Evolutionary conservation across 1,140 invertebrate species (phyloP), one percentile per base, ranked within the genome.

Genomic region (Drosophila pseudoobscura): DNA sequence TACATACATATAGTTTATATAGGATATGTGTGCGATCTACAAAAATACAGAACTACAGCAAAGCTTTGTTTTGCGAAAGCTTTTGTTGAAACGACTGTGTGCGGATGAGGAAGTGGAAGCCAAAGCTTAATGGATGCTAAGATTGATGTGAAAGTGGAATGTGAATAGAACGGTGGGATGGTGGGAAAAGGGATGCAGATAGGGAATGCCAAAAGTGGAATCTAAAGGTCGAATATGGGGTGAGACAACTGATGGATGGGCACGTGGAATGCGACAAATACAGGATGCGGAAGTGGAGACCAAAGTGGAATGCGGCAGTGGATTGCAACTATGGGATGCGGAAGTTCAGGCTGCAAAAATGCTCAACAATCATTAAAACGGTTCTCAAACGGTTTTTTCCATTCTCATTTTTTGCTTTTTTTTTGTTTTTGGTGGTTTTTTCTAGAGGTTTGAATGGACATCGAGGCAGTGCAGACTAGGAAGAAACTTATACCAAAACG

Each of bases 401-500:
- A 15, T 52, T 52, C 11, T 51, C 13, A 20, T 35, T 52, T 41
- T 43, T 45, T 7, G 3, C 47, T 46, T 44, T 7, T 22, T 1
- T 17, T 29, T 20, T 35, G 39, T 6, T 60, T 20, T 65, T 24
- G 0, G 17, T 17, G 17, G 24, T 47, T 31, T 29, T 51, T 44
- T 73, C 35, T 68, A 69, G 11, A 41, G 20, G 5, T 20, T 65
- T 64, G 45, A 56, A 11, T 49, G 54, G 53, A 64, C 61, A 64
- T 64, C 11, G 63, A 57, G 31, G 66, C 66, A 70, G 66, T 70
- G 66, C 66, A 56, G 44, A 43, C 66, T 70, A 70, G 66, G 64
- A 50, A 69, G 45, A 57, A 69, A 66, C 46, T 26, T 50, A 43
- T 17, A 39, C 11, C 55, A 44, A 57, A 57, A 58, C 44, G 46